These are phyloP conservation scores for Crotalus horridus DNA, from an alignment of 2,113 vertebrate genomes.

Conservation along the genomic window DNA sequence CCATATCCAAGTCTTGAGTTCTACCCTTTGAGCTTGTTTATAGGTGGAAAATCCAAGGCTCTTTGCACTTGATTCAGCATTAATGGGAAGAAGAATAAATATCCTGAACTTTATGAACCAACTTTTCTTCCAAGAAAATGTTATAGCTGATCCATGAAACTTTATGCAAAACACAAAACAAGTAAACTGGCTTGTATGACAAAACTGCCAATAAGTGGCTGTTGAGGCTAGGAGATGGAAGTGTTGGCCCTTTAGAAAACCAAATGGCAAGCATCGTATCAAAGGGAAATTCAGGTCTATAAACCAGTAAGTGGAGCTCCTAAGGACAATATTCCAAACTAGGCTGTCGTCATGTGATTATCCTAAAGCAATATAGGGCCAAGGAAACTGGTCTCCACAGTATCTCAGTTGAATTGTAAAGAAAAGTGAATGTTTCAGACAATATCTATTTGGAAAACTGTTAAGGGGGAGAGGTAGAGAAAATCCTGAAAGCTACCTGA, in stretches of 20 bases:
- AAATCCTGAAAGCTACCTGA: neutral
- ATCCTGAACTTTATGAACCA: neutral
- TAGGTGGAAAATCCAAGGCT: neutral
- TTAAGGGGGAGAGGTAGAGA: neutral
- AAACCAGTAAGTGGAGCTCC: neutral
- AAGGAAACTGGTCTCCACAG: neutral
- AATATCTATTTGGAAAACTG: neutral
- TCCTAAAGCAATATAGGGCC: neutral
- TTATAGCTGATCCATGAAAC: neutral
- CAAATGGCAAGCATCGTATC: neutral
- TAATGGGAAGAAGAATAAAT: neutral
- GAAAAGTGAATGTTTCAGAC: neutral
- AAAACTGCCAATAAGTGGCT: neutral
- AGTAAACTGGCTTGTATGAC: neutral
- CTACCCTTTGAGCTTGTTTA: neutral
- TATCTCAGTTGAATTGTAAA: neutral
- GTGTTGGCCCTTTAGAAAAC: neutral
- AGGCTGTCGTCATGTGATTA: neutral
- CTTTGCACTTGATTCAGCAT: neutral
- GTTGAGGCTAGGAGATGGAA: neutral
- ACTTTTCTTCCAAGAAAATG: neutral
- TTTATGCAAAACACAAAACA: neutral
- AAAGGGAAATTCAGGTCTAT: neutral
- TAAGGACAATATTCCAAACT: neutral
- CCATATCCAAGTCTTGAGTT: neutral